A percentile compares a stretch with the other conserved stretches of the same genome.
Conservation (phyloP, 1,140 invertebrate genomes). For the Cherax quadricarinatus region DNA sequence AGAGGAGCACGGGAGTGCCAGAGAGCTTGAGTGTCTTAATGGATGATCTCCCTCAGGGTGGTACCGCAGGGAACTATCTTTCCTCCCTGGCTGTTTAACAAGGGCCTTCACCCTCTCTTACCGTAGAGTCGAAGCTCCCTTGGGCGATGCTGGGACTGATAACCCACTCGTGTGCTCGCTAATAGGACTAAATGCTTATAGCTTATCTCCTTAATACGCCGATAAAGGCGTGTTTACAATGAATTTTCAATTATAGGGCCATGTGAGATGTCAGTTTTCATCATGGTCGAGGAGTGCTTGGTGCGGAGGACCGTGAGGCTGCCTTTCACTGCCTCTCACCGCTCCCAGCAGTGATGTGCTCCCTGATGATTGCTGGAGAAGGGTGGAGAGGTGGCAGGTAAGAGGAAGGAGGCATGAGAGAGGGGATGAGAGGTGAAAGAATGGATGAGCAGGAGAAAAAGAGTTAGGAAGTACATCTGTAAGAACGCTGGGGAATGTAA, state of each 20-base stretch:
- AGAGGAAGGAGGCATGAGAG: constrained; percentile 11
- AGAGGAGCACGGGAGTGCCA: neutral
- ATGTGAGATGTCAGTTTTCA: constrained; percentile 58
- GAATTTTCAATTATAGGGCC: constrained; percentile 67
- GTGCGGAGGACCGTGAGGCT: constrained; percentile 27
- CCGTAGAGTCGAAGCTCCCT: neutral
- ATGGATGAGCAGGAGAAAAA: neutral
- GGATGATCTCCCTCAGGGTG: constrained; percentile 12
- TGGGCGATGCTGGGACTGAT: constrained; percentile 21
- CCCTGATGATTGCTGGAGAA: constrained; percentile 64
- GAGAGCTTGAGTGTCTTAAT: constrained; percentile 29
- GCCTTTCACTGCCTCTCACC: constrained; percentile 63
- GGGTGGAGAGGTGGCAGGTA: constrained; percentile 46
- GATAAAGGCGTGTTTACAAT: constrained; percentile 71
- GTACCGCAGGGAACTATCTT: constrained; percentile 30
- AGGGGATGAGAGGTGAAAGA: neutral
- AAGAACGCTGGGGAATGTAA: neutral
- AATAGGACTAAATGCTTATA: constrained; percentile 69
- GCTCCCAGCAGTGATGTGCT: constrained; percentile 64
- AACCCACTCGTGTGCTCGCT: constrained; percentile 62
- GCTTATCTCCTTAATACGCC: constrained; percentile 70
- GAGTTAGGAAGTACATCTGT: neutral
- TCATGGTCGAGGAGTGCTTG: constrained; percentile 53
- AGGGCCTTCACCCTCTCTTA: constrained; percentile 3
- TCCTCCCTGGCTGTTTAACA: constrained; percentile 3